Evolutionary conservation across 1,140 invertebrate genomes (phyloP).

Genomic region (Thalassaphorura encarpata): DNA sequence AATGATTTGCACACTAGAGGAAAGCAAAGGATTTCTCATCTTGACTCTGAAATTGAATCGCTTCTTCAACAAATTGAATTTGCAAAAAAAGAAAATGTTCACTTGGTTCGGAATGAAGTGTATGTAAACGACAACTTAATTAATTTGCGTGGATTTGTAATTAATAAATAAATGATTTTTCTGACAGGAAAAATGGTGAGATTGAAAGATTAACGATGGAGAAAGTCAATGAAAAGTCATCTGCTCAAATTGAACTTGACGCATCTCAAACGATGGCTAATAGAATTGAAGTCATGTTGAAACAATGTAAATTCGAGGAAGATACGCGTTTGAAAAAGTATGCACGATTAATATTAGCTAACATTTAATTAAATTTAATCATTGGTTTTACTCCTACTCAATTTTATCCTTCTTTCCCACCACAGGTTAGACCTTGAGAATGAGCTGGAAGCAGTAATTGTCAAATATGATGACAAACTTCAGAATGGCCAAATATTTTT

Average conservation of each 20-base stretch:
- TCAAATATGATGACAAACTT: conserved; percentile 19
- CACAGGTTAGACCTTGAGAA: neutral
- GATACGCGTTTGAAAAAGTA: neutral
- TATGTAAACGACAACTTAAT: too few species aligned
- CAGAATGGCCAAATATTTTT: conserved; percentile 12
- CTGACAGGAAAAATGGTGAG: neutral
- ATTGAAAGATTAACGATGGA: neutral
- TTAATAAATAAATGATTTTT: neutral
- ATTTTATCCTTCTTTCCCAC: neutral
- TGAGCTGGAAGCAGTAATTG: neutral
- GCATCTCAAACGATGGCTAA: neutral
- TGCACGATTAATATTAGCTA: neutral
- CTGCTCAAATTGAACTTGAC: too few species aligned
- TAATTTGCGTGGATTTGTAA: too few species aligned
- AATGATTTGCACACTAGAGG: too few species aligned
- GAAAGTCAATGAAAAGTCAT: too few species aligned
- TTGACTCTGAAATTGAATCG: too few species aligned
- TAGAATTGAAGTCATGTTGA: neutral
- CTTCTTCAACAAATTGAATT: too few species aligned
- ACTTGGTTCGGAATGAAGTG: too few species aligned
- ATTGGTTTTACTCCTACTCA: neutral
- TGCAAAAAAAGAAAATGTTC: too few species aligned
- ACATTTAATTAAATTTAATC: neutral
- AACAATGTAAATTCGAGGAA: neutral
- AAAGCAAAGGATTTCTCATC: too few species aligned